Percentiles rank a stretch among this genome's conserved stretches.
phyloP scores from a whole-genome alignment of 2,113 vertebrate genomes.

The Chaetura pelagica region DNA sequence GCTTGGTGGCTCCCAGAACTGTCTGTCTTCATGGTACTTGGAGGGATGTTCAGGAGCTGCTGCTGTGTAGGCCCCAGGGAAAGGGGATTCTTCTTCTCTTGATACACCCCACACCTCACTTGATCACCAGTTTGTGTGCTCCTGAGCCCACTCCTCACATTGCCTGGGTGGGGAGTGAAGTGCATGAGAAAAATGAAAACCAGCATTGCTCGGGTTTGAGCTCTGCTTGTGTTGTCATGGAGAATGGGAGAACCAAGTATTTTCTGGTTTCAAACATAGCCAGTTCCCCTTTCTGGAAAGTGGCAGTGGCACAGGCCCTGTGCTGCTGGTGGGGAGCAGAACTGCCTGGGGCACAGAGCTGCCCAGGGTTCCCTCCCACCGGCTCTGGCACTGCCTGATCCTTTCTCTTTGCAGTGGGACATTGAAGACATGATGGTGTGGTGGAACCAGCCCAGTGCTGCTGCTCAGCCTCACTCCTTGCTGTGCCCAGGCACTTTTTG shows the following conservation, averaged over 20 bases:
- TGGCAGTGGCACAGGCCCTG: rapidly evolving
- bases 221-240: not conserved
- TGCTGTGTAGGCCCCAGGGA: not conserved
- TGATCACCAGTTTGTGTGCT: rapidly evolving
- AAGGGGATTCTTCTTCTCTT: not conserved
- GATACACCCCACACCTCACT: rapidly evolving
- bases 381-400: rapidly evolving
- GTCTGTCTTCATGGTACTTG: rapidly evolving
- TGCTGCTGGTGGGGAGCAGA: not conserved
- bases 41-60: not conserved
- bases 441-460: slow-evolving; percentile 48
- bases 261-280: not conserved
- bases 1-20: not conserved
- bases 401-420: slow-evolving; percentile 76
- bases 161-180: not conserved
- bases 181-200: not conserved
- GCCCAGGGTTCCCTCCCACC: rapidly evolving
- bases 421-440: slow-evolving; percentile 72
- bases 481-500: not conserved
- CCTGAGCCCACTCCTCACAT: not conserved
- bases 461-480: not conserved
- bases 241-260: not conserved
- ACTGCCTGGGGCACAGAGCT: no score
- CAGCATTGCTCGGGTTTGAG: not conserved
- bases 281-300: not conserved